These are phyloP conservation scores for Riptortus pedestris DNA, from an alignment of 1,140 invertebrate genomes.

Conservation along the genomic window DNA sequence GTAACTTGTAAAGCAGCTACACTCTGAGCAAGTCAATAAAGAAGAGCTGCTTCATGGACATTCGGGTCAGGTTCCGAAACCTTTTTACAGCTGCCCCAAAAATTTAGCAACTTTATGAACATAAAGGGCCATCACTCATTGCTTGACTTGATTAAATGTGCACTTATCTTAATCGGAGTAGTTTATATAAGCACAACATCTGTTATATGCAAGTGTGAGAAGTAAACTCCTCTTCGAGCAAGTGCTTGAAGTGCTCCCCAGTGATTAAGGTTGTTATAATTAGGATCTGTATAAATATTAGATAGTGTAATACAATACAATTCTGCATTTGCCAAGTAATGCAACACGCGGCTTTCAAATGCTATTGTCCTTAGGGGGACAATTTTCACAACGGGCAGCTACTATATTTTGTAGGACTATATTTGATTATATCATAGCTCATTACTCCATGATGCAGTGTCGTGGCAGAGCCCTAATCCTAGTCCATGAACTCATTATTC, in stretches of 20 bases:
- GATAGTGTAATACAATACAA: slow-evolving; percentile 89
- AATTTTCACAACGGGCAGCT: too few species aligned
- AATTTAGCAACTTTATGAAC: slow-evolving; percentile 81
- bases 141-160: slow-evolving; percentile 94
- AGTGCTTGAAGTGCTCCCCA: slow-evolving; percentile 86
- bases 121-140: slow-evolving; percentile 91
- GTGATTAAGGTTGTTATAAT: slow-evolving; percentile 89
- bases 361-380: slow-evolving; percentile 90
- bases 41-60: slow-evolving; percentile 72
- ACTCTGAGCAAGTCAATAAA: slow-evolving; percentile 85
- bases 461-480: too few species aligned
- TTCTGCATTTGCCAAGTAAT: slow-evolving; percentile 85
- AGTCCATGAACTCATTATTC: too few species aligned
- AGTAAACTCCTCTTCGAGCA: slow-evolving; percentile 79
- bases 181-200: slow-evolving; percentile 94
- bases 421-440: too few species aligned
- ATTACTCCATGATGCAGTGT: too few species aligned
- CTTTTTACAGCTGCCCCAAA: slow-evolving; percentile 73
- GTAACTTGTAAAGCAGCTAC: slow-evolving; percentile 61
- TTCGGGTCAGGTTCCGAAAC: slow-evolving; percentile 47
- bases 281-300: slow-evolving; percentile 94
- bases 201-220: slow-evolving; percentile 77
- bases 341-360: slow-evolving; percentile 88
- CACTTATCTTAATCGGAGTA: slow-evolving; percentile 85
- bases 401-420: too few species aligned